phyloP scores from a whole-genome alignment of 1,140 invertebrate genomes.

The Caerostris darwini region DNA sequence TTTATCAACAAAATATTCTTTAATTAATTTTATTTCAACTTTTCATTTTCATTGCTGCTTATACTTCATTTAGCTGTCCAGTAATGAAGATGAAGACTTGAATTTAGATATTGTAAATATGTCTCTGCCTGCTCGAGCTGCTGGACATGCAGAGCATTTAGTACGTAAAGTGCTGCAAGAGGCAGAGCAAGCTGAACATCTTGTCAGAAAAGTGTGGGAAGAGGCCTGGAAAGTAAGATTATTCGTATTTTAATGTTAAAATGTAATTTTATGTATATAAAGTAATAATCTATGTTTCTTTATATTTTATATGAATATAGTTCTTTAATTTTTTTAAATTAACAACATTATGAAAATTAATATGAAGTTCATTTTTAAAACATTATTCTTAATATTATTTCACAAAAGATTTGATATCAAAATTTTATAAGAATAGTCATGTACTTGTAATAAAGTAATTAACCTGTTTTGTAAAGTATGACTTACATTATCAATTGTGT shows the following conservation, averaged over 20 bases:
- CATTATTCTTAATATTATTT: too few species aligned
- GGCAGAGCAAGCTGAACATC: conserved; percentile 95
- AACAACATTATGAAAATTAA: too few species aligned
- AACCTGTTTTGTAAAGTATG: too few species aligned
- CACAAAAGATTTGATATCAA: too few species aligned
- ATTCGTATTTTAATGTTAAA: not conserved
- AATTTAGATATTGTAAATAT: conserved; percentile 73
- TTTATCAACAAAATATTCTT: not conserved
- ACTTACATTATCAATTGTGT: too few species aligned
- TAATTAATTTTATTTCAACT: conserved; percentile 30
- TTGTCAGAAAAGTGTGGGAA: conserved; percentile 90
- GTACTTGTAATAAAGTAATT: too few species aligned
- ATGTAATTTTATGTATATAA: not conserved
- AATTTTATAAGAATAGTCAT: too few species aligned
- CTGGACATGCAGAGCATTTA: conserved; percentile 96
- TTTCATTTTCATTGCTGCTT: not conserved
- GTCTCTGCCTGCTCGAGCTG: conserved; percentile 91
- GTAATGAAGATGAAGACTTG: conserved; percentile 68
- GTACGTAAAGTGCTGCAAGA: conserved; percentile 96
- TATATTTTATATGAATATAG: too few species aligned
- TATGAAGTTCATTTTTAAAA: too few species aligned
- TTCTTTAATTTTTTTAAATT: too few species aligned
- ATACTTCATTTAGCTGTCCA: conserved; percentile 27
- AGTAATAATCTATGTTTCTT: too few species aligned
- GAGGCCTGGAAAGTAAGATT: conserved; percentile 87